phyloP scores from a whole-genome alignment of 2,113 vertebrate genomes.

The Tauraco erythrolophus region DNA sequence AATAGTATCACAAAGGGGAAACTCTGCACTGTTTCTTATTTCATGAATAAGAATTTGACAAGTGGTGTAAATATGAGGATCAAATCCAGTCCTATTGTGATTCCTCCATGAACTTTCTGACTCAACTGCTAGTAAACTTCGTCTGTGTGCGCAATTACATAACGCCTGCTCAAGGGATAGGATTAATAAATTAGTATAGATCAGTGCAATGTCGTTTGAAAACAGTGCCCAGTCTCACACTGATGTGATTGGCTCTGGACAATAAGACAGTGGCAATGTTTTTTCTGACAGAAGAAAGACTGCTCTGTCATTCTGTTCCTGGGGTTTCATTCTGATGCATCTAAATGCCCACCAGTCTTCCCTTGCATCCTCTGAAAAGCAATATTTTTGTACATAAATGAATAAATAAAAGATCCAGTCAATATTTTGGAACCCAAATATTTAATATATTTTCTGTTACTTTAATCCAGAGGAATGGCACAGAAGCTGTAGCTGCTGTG shows the following conservation, averaged over 20 bases:
- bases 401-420: neutral
- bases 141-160: neutral
- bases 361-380: neutral
- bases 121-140: neutral
- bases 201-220: neutral
- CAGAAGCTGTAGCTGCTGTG: neutral
- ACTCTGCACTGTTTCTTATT: neutral
- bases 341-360: neutral
- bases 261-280: neutral
- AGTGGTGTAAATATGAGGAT: neutral
- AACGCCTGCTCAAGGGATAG: neutral
- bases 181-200: neutral
- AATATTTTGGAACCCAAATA: neutral
- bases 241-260: neutral
- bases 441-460: neutral
- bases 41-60: neutral
- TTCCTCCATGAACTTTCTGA: conserved; percentile 15
- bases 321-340: neutral
- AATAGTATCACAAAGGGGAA: neutral
- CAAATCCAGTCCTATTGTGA: neutral
- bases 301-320: neutral
- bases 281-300: conserved; percentile 20
- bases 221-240: neutral
- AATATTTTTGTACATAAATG: neutral
- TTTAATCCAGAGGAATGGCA: neutral